phyloP scores from a whole-genome alignment of 1,140 invertebrate genomes.

The Nylanderia fulva region DNA sequence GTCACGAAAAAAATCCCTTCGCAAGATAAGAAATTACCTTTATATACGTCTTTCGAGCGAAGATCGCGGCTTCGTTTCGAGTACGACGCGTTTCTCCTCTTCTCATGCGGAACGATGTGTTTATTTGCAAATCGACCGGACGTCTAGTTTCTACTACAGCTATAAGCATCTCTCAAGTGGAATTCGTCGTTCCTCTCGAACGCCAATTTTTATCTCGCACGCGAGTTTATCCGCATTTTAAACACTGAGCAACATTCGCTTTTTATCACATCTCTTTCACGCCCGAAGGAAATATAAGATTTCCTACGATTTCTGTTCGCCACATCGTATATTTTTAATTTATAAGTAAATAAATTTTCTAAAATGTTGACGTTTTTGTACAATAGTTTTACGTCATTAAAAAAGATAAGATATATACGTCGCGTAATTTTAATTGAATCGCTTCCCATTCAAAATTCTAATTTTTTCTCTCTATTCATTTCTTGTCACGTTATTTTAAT shows the following conservation, averaged over 20 bases:
- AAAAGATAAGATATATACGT: neutral
- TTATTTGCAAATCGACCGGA: constrained; percentile 43
- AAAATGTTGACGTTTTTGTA: neutral
- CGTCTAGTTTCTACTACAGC: constrained; percentile 28
- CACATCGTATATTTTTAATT: neutral
- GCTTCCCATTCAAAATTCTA: neutral
- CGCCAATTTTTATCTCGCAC: neutral
- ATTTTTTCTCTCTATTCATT: neutral
- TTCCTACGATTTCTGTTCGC: neutral
- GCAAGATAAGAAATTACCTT: constrained; percentile 11
- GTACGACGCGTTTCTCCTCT: constrained; percentile 39
- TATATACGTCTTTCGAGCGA: neutral
- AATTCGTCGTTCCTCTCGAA: constrained; percentile 9
- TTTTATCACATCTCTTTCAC: neutral
- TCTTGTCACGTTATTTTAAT: neutral
- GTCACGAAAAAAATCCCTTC: constrained; percentile 1
- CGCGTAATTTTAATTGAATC: neutral
- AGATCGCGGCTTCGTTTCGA: neutral
- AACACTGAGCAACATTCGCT: neutral
- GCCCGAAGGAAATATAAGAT: no score
- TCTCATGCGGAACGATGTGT: constrained; percentile 51
- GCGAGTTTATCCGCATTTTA: neutral
- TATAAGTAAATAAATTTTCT: neutral
- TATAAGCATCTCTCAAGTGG: constrained; percentile 9
- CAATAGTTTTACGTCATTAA: neutral